Base-by-base conservation (phyloP, 2,113 vertebrate genomes). In the Hippocampus guttulatus region DNA sequence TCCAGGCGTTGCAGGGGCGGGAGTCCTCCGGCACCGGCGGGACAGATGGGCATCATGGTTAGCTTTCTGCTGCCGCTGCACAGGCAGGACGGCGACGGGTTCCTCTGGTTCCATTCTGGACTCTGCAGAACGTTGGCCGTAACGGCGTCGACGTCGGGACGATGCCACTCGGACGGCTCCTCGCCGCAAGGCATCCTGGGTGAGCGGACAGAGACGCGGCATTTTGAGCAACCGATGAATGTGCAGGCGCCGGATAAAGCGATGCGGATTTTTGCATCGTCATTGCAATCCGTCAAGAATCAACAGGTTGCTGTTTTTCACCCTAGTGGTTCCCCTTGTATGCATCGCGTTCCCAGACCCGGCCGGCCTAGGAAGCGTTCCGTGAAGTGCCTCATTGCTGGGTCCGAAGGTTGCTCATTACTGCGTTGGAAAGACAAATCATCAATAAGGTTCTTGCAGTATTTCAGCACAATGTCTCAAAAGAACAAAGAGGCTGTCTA, bases 21-120 rank as follows among this genome's bases (percentile, higher is more conserved):
- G 52, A 91, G 85, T 1, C 97, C 97, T 41, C 97, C 97, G 0
- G 97, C 95, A 0, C 95, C 96, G 40, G 85, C 73, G 0, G 95
- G 95, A 76, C 97, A 99, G 75, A 95, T 88, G 1, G 97, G 97
- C 69, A 98, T 91, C 96, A 98, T 98, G 38, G 90, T 97, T 75
- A 98, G 91, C 75, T 94, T 95, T 85, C 91, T 90, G 20, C 52
- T 81, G 72, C 92, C 92, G 90, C 97, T 98, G 90, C 97, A 99
- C 79, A 85, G 88, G 90, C 97, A 99, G 76, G 94, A 91, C 6
- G 96, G 97, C 0, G 97, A 98, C 10, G 97, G 96, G 75, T 95
- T 91, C 6, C 81, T 87, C 0, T 80, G 38, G 12, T 81, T 93
- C 96, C 96, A 99, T 20, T 88, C 88, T 0, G 91, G 92, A 75